These are phyloP conservation scores for Clarias platycephalus DNA, from an alignment of 2,797 vertebrate genomes.

Conservation along the genomic window DNA sequence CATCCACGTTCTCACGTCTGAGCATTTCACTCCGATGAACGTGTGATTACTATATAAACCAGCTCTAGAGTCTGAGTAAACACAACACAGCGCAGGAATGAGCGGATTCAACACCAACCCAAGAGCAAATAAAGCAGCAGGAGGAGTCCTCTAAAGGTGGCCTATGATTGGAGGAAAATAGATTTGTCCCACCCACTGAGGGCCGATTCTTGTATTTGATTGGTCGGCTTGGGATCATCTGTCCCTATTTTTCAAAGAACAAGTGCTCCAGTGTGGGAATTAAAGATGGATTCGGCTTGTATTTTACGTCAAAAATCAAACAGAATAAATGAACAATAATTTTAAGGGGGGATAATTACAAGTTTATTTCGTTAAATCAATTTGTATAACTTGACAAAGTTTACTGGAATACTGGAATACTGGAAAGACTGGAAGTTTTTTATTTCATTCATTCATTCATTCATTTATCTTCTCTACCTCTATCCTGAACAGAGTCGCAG, in stretches of 20 bases:
- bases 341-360: too few species aligned
- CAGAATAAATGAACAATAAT: too few species aligned
- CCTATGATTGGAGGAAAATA: neutral
- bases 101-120: neutral
- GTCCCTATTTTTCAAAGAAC: neutral
- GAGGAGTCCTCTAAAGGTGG: fast-evolving
- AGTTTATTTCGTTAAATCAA: too few species aligned
- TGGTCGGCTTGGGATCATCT: neutral
- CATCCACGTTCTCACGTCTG: neutral
- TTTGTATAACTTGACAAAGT: too few species aligned
- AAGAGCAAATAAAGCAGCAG: neutral
- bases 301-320: too few species aligned
- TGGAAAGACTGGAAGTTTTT: neutral
- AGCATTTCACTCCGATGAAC: neutral
- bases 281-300: neutral
- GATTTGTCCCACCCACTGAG: neutral
- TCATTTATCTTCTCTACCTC: neutral
- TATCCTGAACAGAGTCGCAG: too few species aligned
- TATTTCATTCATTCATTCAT: neutral
- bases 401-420: neutral
- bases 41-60: neutral
- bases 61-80: neutral
- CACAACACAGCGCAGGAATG: neutral
- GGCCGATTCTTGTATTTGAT: neutral
- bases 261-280: neutral